Percentiles rank a stretch among this genome's conserved stretches.
Evolutionary conservation across 2,888 invertebrate species (phyloP).

Genomic region (Microdon myrmicae): DNA sequence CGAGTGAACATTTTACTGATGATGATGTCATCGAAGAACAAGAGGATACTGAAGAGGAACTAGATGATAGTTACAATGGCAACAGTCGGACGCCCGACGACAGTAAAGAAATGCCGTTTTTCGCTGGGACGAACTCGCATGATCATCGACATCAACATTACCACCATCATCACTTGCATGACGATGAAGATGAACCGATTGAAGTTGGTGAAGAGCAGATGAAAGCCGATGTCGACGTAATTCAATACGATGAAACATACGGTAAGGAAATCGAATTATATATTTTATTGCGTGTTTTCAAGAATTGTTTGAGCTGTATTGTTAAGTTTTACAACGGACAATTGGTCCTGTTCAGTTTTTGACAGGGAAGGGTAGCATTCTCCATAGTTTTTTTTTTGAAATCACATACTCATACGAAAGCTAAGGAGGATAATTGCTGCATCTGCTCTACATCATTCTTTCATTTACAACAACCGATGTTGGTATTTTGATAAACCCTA

Average conservation of each 20-base stretch:
- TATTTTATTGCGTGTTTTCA: neutral
- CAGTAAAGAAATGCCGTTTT: constrained; percentile 3
- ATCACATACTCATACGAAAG: too few species aligned
- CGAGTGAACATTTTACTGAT: constrained; percentile 31
- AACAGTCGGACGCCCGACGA: constrained; percentile 13
- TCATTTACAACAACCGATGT: too few species aligned
- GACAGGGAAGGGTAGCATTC: neutral
- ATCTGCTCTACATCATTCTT: too few species aligned
- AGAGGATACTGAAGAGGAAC: constrained; percentile 44
- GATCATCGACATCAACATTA: constrained; percentile 16
- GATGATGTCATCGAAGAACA: constrained; percentile 52
- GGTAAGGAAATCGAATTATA: constrained; percentile 40
- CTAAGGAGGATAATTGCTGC: too few species aligned
- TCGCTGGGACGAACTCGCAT: constrained; percentile 7
- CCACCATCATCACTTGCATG: constrained; percentile 15
- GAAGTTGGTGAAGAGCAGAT: constrained; percentile 45
- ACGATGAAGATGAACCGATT: constrained; percentile 44
- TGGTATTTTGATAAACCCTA: too few species aligned
- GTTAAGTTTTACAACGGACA: too few species aligned
- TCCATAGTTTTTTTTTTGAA: neutral
- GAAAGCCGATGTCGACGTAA: constrained; percentile 47
- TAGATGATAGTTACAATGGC: constrained; percentile 53
- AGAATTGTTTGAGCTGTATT: neutral
- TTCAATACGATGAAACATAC: constrained; percentile 53
- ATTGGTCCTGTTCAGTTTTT: too few species aligned